Evolutionary conservation across 1,140 invertebrate genomes (phyloP).

Genomic region (Bathynomus jamesi): DNA sequence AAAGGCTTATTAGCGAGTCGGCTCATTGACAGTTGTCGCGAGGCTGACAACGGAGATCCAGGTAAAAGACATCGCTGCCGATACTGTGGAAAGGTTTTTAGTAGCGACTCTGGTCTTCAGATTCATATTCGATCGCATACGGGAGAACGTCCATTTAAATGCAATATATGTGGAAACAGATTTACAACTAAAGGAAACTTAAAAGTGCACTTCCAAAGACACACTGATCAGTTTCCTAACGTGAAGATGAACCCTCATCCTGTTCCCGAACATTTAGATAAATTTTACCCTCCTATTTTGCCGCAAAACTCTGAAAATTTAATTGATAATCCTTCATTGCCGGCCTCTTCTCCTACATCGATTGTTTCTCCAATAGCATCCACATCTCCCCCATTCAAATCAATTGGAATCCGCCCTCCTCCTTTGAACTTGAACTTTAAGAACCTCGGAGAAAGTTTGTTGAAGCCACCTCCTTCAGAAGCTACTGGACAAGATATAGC

Average conservation of each 20-base stretch:
- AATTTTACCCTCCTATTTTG: conserved; percentile 81
- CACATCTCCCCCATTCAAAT: conserved; percentile 16
- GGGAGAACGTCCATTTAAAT: conserved; percentile 95
- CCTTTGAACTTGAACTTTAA: background rate
- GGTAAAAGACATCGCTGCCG: conserved; percentile 95
- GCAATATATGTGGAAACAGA: conserved; percentile 92
- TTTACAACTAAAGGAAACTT: conserved; percentile 97
- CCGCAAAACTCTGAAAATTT: conserved; percentile 61
- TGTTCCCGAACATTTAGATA: conserved; percentile 92
- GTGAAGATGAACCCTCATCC: conserved; percentile 94
- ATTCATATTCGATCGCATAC: conserved; percentile 93
- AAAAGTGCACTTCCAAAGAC: conserved; percentile 93
- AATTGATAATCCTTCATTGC: conserved; percentile 44
- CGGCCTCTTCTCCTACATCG: conserved; percentile 26
- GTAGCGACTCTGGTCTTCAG: conserved; percentile 89
- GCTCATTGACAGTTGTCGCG: conserved; percentile 57
- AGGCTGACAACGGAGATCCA: conserved; percentile 58
- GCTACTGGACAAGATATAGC: conserved; percentile 13
- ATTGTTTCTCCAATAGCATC: conserved; percentile 18
- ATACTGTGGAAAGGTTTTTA: conserved; percentile 97
- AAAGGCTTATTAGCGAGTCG: background rate
- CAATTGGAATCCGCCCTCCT: background rate
- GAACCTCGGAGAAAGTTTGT: background rate
- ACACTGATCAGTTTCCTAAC: conserved; percentile 87
- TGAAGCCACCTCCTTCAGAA: background rate